phyloP scores from a whole-genome alignment of 1,140 invertebrate species.

The Cydia pomonella region DNA sequence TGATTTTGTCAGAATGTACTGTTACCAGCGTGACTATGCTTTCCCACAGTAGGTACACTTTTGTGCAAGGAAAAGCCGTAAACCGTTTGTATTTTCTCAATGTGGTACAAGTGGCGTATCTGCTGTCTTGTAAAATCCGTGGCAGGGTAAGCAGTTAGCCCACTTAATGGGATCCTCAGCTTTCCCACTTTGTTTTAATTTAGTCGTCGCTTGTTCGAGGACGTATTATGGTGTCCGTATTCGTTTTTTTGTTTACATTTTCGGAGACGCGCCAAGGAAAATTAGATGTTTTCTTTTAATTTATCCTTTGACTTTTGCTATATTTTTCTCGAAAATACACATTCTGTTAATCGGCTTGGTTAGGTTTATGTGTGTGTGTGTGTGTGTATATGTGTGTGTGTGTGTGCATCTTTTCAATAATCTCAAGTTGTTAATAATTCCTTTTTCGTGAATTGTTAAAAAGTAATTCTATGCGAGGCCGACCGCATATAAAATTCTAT shows the following conservation, averaged over 20 bases:
- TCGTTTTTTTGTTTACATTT: background rate
- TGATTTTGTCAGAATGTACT: too few species aligned
- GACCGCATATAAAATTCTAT: too few species aligned
- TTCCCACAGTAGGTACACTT: too few species aligned
- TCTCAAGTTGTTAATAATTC: too few species aligned
- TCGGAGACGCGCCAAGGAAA: background rate
- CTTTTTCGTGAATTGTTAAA: too few species aligned
- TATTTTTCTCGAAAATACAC: background rate
- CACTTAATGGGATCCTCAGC: constrained; percentile 15
- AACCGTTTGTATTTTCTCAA: too few species aligned
- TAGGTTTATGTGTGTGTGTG: too few species aligned
- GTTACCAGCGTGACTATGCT: too few species aligned
- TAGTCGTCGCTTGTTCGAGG: constrained; percentile 1
- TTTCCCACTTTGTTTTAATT: constrained; percentile 16
- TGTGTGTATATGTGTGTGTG: too few species aligned
- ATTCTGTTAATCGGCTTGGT: background rate
- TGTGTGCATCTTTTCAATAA: too few species aligned
- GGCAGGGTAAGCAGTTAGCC: constrained; percentile 1
- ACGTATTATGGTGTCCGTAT: background rate
- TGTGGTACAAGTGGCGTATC: background rate
- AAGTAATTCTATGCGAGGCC: too few species aligned
- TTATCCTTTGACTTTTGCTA: background rate
- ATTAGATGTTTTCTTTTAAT: constrained; percentile 1
- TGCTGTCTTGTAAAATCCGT: background rate
- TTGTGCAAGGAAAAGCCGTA: too few species aligned